Percentiles rank a stretch among this genome's conserved stretches.
Conservation (phyloP, 2,888 invertebrate species). For the Philereme vetulata region DNA sequence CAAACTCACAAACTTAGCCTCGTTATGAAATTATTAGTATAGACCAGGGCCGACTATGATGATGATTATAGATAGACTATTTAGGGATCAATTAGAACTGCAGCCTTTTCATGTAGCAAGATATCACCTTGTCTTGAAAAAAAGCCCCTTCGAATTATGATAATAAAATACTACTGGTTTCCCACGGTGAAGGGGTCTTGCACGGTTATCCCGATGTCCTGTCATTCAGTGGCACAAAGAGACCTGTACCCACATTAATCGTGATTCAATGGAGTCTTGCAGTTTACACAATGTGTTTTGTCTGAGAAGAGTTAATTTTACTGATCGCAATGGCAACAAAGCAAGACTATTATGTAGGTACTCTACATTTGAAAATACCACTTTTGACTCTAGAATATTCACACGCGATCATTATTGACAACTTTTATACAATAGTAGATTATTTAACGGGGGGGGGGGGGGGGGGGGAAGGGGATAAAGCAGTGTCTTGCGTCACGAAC, state of each 20-base stretch:
- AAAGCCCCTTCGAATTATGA: slow-evolving; percentile 18
- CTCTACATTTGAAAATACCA: background rate
- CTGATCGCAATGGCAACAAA: background rate
- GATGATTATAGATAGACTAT: too few species aligned
- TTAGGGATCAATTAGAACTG: too few species aligned
- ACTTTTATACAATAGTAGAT: background rate
- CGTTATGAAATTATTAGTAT: too few species aligned
- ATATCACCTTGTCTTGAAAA: too few species aligned
- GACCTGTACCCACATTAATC: slow-evolving; percentile 17
- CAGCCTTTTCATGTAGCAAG: too few species aligned
- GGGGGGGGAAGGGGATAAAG: too few species aligned
- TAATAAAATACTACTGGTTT: slow-evolving; percentile 36
- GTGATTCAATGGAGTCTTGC: slow-evolving; percentile 21
- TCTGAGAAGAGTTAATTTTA: slow-evolving; percentile 22
- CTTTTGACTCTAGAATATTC: background rate
- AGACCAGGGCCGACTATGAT: too few species aligned
- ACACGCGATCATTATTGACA: background rate
- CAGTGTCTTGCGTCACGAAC: too few species aligned
- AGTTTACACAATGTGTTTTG: slow-evolving; percentile 32
- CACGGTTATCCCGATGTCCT: slow-evolving; percentile 37
- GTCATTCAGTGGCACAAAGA: slow-evolving; percentile 26
- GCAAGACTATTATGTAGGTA: background rate
- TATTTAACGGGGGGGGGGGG: too few species aligned
- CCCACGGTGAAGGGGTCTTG: slow-evolving; percentile 55
- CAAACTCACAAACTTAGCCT: too few species aligned